Percentiles rank a stretch among this genome's conserved stretches.
Evolutionary conservation across 1,140 invertebrate species (phyloP).

Genomic region (Magallana ariakensis): DNA sequence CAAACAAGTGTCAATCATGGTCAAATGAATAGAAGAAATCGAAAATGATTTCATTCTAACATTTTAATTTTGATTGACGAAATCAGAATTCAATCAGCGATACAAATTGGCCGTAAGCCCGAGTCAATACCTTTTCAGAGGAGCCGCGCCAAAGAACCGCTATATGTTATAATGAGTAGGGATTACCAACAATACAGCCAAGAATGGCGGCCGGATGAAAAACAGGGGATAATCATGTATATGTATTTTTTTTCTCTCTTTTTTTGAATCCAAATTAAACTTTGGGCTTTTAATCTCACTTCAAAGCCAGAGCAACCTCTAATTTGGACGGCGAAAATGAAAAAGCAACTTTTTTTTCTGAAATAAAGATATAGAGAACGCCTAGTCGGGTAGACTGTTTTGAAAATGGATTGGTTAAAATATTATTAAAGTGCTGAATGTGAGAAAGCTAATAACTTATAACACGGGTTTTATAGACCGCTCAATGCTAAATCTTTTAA

Average conservation of each 20-base stretch:
- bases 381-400: neutral
- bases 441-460: neutral
- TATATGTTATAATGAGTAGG: neutral
- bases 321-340: constrained; percentile 16
- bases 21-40: constrained; percentile 24
- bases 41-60: constrained; percentile 29
- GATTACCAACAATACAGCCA: neutral
- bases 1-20: neutral
- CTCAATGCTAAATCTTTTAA: no score
- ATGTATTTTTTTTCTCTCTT: neutral
- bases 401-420: neutral
- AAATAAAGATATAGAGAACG: neutral
- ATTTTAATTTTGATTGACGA: constrained; percentile 37
- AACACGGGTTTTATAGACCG: neutral
- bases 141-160: constrained; percentile 11
- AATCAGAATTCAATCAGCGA: constrained; percentile 29
- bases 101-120: constrained; percentile 1
- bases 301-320: constrained; percentile 1
- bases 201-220: neutral
- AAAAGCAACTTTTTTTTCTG: neutral
- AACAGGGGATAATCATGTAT: neutral
- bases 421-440: neutral
- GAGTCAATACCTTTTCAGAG: constrained; percentile 21
- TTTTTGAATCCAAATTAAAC: constrained; percentile 34
- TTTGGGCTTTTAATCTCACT: constrained; percentile 23